Percentiles rank a stretch among this genome's conserved stretches.
Conservation (phyloP, 2,888 invertebrate species). For the Globia sparganii region DNA sequence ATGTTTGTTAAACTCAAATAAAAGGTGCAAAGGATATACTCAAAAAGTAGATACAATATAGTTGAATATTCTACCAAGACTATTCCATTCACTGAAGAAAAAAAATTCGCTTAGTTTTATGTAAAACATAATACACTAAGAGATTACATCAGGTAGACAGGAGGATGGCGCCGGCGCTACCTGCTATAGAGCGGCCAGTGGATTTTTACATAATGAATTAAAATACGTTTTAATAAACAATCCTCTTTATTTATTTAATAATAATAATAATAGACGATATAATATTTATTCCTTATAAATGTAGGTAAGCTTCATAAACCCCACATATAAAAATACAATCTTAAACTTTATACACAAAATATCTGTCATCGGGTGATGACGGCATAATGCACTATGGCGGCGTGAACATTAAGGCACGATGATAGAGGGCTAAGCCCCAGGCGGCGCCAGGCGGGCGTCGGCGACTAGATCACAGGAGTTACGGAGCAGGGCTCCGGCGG, state of each 20-base stretch:
- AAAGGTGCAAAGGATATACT: slow-evolving; percentile 5
- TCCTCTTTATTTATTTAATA: slow-evolving; percentile 85
- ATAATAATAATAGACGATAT: slow-evolving; percentile 85
- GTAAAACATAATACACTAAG: slow-evolving; percentile 50
- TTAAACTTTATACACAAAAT: slow-evolving; percentile 88
- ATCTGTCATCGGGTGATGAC: slow-evolving; percentile 85
- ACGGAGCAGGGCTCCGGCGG: slow-evolving; percentile 83
- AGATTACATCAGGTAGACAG: slow-evolving; percentile 72
- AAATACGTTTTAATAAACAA: slow-evolving; percentile 85
- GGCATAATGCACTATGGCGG: slow-evolving; percentile 89
- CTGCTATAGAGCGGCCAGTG: slow-evolving; percentile 68
- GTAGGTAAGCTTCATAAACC: slow-evolving; percentile 88
- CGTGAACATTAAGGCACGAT: slow-evolving; percentile 89
- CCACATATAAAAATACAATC: slow-evolving; percentile 90
- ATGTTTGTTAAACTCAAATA: slow-evolving; percentile 4
- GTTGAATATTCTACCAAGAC: slow-evolving; percentile 4
- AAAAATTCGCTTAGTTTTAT: slow-evolving; percentile 30
- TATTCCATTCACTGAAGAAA: slow-evolving; percentile 22
- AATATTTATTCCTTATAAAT: slow-evolving; percentile 87
- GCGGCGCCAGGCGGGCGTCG: slow-evolving; percentile 88
- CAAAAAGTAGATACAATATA: slow-evolving; percentile 15
- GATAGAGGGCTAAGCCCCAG: slow-evolving; percentile 88
- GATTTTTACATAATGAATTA: slow-evolving; percentile 68
- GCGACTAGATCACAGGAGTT: slow-evolving; percentile 89
- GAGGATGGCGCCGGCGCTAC: slow-evolving; percentile 84